Conservation (phyloP, 2,113 vertebrate genomes). For the Phaethon lepturus region DNA sequence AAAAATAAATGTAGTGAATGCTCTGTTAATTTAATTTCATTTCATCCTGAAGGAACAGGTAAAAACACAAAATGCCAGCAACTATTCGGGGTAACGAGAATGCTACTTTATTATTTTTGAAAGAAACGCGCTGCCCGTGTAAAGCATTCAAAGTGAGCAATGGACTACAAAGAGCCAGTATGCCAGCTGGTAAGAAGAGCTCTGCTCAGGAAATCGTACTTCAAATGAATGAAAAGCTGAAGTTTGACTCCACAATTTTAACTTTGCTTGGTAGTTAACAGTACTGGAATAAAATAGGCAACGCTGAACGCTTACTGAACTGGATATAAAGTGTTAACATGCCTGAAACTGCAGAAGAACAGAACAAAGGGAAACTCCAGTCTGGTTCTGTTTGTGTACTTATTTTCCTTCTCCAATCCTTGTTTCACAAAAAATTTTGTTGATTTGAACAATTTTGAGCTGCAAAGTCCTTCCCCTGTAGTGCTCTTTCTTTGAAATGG, state of each 20-base stretch:
- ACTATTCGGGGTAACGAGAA: neutral
- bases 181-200: neutral
- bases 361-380: neutral
- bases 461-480: neutral
- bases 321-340: neutral
- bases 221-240: neutral
- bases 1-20: neutral
- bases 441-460: neutral
- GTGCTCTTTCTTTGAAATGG: neutral
- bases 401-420: neutral
- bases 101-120: neutral
- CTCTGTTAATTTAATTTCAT: neutral
- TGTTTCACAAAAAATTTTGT: neutral
- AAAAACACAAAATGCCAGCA: conserved; percentile 6
- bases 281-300: neutral
- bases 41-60: conserved; percentile 9
- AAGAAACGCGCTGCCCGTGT: neutral
- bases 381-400: neutral
- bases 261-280: neutral
- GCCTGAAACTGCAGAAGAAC: neutral
- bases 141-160: neutral
- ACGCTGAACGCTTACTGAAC: neutral
- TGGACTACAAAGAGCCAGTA: neutral
- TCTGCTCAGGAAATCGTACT: neutral
- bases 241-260: neutral